These are phyloP conservation scores for Luperina nickerlii DNA, from an alignment of 2,888 invertebrate genomes.

Conservation along the genomic window DNA sequence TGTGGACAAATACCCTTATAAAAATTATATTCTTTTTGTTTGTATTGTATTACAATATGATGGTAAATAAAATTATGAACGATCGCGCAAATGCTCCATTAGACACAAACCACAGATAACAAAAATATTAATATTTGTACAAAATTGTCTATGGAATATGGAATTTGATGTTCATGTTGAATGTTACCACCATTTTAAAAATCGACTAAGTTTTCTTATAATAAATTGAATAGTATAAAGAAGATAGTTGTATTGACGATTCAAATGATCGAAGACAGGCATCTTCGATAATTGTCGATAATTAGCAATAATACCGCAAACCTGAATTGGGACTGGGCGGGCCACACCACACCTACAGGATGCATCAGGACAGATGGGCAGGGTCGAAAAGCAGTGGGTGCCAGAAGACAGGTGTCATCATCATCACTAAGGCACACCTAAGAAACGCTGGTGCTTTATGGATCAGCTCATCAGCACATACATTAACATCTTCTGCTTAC, in stretches of 20 bases:
- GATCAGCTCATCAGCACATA: too few species aligned
- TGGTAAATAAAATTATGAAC: constrained; percentile 80
- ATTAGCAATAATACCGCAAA: not conserved
- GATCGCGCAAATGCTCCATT: constrained; percentile 70
- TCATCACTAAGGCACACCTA: not conserved
- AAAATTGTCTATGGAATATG: constrained; percentile 45
- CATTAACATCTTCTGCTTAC: too few species aligned
- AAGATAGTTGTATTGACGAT: not conserved
- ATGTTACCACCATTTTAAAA: not conserved
- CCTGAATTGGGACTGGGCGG: not conserved
- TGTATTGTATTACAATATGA: constrained; percentile 65
- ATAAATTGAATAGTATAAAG: not conserved
- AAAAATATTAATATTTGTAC: constrained; percentile 8
- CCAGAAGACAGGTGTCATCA: not conserved
- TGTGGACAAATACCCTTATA: constrained; percentile 72
- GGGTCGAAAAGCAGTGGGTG: not conserved
- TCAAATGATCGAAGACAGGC: not conserved
- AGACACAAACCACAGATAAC: constrained; percentile 61
- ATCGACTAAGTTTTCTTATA: constrained; percentile 23
- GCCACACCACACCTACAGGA: not conserved
- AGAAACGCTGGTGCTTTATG: too few species aligned
- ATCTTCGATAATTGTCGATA: not conserved
- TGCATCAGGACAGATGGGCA: not conserved
- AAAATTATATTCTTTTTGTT: constrained; percentile 75
- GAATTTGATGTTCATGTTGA: constrained; percentile 17